Evolutionary conservation across 2,888 invertebrate genomes (phyloP).

Genomic region (Criorhina ranunculi): DNA sequence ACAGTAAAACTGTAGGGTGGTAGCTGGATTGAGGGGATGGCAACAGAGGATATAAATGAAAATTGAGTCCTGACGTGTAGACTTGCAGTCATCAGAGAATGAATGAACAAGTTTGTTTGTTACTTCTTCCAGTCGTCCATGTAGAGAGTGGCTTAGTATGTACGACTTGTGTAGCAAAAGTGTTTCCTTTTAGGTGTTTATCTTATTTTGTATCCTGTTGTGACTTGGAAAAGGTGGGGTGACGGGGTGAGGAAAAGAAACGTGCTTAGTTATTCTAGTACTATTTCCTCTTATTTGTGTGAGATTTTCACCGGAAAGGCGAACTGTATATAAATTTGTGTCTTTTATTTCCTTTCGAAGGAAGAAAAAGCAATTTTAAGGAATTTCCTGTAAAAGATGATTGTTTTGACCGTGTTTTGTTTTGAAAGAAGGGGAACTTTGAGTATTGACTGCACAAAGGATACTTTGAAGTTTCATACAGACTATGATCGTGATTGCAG

Average conservation of each 20-base stretch:
- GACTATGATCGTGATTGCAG: too few species aligned
- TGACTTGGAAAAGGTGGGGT: neutral
- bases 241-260: neutral
- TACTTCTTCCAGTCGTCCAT: constrained; percentile 38
- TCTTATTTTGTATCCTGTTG: constrained; percentile 30
- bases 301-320: neutral
- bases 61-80: constrained; percentile 57
- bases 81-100: constrained; percentile 60
- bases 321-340: constrained; percentile 1
- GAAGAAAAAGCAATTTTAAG: neutral
- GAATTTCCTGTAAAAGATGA: neutral
- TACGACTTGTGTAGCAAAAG: constrained; percentile 39
- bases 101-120: constrained; percentile 52
- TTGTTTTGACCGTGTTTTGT: neutral
- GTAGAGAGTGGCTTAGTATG: constrained; percentile 8
- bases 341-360: neutral
- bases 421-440: neutral
- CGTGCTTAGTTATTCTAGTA: too few species aligned
- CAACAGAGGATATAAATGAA: constrained; percentile 36
- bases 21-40: neutral
- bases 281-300: neutral
- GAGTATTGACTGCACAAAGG: too few species aligned
- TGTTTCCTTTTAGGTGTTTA: constrained; percentile 62
- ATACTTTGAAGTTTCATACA: too few species aligned
- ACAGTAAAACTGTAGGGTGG: too few species aligned